phyloP scores from a whole-genome alignment of 37 sponge, comb jelly and placozoan species.

The Mnemiopsis leidyi region DNA sequence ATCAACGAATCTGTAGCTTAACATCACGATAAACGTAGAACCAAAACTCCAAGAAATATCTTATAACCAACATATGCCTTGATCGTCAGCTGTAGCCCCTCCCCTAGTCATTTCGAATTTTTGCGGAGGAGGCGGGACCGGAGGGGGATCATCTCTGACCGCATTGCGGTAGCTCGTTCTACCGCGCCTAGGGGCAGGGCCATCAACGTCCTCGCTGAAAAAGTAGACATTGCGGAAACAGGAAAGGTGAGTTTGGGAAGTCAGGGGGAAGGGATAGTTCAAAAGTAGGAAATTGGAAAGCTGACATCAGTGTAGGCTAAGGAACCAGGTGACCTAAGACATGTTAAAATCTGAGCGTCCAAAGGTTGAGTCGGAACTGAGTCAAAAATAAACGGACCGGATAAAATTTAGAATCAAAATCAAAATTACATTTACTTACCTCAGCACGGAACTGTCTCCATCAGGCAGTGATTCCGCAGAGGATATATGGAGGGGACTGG shows the following conservation, averaged over 20 bases:
- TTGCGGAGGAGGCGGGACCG: background rate
- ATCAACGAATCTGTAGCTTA: too few species aligned
- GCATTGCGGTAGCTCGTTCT: conserved; percentile 47
- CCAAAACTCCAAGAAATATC: too few species aligned
- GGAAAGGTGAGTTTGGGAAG: background rate
- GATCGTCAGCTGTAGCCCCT: background rate
- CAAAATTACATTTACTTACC: background rate
- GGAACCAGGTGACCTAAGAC: background rate
- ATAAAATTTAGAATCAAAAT: background rate
- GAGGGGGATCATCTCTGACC: background rate
- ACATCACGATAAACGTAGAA: too few species aligned
- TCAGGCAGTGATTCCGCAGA: background rate
- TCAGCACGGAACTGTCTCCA: background rate
- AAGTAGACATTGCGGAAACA: background rate
- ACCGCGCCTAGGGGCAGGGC: background rate
- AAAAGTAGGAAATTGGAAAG: background rate
- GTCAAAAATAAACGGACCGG: background rate
- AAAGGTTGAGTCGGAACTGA: background rate
- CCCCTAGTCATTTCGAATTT: background rate
- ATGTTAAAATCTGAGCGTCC: background rate
- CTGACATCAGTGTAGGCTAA: background rate
- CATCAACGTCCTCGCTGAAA: conserved; percentile 34
- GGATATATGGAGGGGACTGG: background rate
- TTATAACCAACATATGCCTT: background rate
- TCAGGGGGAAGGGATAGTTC: background rate